phyloP scores from a whole-genome alignment of 2,113 vertebrate genomes.

The Calidris pygmaea region DNA sequence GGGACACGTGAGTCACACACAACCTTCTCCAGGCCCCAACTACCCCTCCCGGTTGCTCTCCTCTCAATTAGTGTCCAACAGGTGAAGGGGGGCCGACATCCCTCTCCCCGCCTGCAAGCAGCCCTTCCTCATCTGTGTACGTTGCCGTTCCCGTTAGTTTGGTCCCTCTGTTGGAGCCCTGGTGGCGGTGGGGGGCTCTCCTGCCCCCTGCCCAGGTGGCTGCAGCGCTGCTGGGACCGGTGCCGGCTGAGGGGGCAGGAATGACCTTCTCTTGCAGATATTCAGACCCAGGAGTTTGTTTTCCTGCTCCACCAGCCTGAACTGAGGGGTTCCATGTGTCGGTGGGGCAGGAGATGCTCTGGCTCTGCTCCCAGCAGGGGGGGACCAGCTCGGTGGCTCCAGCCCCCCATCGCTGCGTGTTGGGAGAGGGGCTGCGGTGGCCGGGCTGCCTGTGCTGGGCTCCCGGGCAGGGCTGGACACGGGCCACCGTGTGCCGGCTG shows the following conservation, averaged over 20 bases:
- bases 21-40: background rate
- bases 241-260: background rate
- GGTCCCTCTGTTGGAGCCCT: background rate
- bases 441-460: background rate
- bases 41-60: too few species aligned
- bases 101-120: too few species aligned
- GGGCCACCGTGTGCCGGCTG: fast-evolving
- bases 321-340: background rate
- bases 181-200: background rate
- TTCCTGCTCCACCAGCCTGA: background rate
- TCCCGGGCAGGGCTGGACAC: background rate
- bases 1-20: fast-evolving
- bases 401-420: too few species aligned
- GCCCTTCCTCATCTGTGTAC: background rate
- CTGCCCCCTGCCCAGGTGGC: background rate
- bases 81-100: fast-evolving
- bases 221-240: background rate
- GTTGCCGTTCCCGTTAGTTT: background rate
- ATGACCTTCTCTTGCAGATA: background rate
- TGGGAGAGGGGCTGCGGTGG: background rate
- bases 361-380: background rate
- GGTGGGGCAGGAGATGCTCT: background rate
- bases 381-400: fast-evolving
- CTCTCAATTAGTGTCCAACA: background rate
- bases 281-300: background rate